These are phyloP conservation scores for Climacteris rufus DNA, from an alignment of 2,113 vertebrate species.

Conservation along the genomic window DNA sequence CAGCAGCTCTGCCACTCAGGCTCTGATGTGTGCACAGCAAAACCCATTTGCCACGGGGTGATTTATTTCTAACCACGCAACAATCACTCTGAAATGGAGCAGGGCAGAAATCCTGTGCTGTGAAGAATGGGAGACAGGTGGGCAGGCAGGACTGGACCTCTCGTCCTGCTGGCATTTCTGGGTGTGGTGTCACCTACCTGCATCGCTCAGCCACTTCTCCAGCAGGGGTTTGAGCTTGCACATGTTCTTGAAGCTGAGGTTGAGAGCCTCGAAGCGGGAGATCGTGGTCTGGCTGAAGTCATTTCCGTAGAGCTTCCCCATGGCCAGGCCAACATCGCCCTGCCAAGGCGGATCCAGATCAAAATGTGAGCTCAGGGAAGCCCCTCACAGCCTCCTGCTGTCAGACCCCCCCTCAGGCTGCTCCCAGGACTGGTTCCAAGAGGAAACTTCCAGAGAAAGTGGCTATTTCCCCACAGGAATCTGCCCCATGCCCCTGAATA, in stretches of 20 bases:
- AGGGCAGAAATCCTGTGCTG: background rate
- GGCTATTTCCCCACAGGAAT: background rate
- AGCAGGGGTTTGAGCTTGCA: constrained; percentile 97
- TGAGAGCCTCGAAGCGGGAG: constrained; percentile 95
- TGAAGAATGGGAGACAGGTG: fast-evolving
- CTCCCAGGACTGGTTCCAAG: background rate
- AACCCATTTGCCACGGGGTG: background rate
- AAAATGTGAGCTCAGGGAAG: background rate
- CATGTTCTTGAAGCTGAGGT: constrained; percentile 99
- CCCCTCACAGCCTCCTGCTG: background rate
- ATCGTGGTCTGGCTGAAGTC: constrained; percentile 99
- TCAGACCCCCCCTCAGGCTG: background rate
- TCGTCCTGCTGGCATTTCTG: background rate
- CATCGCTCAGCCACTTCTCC: constrained; percentile 97
- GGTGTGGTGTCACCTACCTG: constrained; percentile 70
- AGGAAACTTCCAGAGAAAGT: background rate
- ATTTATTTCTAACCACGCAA: background rate
- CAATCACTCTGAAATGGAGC: background rate
- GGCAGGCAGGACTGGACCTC: background rate
- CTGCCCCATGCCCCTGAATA: background rate
- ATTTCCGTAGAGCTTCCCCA: constrained; percentile 98
- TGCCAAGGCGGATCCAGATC: constrained; percentile 21
- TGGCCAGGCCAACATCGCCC: constrained; percentile 95
- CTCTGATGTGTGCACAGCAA: background rate
- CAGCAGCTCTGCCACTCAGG: background rate